Evolutionary conservation across 2,888 invertebrate genomes (phyloP).

Genomic region (Eurytoma californica): DNA sequence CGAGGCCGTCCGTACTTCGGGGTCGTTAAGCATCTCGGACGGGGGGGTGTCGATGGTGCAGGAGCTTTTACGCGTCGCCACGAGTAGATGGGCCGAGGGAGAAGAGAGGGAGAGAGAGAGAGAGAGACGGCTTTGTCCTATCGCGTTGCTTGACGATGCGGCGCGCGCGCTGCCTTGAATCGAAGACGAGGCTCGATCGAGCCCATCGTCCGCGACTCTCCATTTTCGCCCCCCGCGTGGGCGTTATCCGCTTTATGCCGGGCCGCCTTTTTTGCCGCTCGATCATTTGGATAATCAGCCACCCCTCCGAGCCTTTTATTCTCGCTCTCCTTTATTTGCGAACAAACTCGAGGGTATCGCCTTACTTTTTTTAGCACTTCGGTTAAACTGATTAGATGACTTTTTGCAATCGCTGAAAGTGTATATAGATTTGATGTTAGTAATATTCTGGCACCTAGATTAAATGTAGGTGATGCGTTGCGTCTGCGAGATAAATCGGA

Average conservation of each 20-base stretch:
- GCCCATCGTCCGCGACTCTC: constrained; percentile 30
- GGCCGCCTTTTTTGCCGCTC: no score
- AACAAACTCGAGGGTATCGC: no score
- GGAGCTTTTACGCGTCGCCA: background rate
- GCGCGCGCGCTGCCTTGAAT: constrained; percentile 45
- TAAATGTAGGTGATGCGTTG: no score
- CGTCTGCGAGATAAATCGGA: no score
- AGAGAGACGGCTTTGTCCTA: constrained; percentile 47
- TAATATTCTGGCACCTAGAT: no score
- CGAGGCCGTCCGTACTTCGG: constrained; percentile 51
- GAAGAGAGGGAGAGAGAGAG: constrained; percentile 27
- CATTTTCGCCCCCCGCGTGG: constrained; percentile 41
- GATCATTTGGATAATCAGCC: no score
- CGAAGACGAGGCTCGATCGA: constrained; percentile 44
- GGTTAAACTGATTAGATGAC: no score
- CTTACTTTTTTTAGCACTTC: no score
- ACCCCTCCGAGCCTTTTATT: no score
- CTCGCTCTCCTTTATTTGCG: no score
- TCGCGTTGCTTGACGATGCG: constrained; percentile 42
- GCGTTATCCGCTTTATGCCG: constrained; percentile 37
- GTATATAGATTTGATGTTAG: no score
- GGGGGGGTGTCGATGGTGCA: constrained; percentile 10
- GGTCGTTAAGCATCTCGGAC: constrained; percentile 55
- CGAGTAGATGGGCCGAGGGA: background rate
- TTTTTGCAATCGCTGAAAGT: no score